Percentiles rank a stretch among this genome's conserved stretches.
Evolutionary conservation across 2,888 invertebrate genomes (phyloP).

Genomic region (Cephus rjabovi): DNA sequence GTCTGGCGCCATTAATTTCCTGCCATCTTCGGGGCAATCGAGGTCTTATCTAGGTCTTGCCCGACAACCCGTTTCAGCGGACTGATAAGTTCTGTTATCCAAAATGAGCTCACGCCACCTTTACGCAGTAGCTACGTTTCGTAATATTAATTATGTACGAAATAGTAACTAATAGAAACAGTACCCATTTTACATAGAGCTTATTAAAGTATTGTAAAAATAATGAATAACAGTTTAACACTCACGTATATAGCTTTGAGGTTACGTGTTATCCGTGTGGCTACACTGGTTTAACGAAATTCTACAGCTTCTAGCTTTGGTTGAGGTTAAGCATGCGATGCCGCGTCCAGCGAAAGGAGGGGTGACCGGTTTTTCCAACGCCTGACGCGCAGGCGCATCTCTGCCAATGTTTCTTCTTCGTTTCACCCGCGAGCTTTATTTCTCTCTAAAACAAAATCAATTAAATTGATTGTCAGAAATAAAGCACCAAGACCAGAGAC

Average conservation of each 20-base stretch:
- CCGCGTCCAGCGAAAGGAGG: not conserved
- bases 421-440: slow-evolving; percentile 6
- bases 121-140: not conserved
- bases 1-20: slow-evolving; percentile 31
- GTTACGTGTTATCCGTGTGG: not conserved
- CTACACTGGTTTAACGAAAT: not conserved
- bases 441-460: slow-evolving; percentile 7
- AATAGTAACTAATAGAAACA: not conserved
- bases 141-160: not conserved
- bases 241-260: not conserved
- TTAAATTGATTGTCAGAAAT: not conserved
- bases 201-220: not conserved
- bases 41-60: slow-evolving; percentile 31
- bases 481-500: not conserved
- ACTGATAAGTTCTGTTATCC: not conserved
- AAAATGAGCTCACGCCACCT: not conserved
- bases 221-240: not conserved
- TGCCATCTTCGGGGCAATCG: slow-evolving; percentile 30
- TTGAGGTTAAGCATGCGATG: not conserved
- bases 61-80: slow-evolving; percentile 16
- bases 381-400: not conserved
- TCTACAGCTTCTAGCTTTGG: not conserved
- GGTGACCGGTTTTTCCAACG: not conserved
- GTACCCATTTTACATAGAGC: not conserved
- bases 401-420: not conserved